Evolutionary conservation across 2,113 vertebrate genomes (phyloP), one percentile per base, ranked within the genome.

Genomic region (Entosphenus tridentatus): DNA sequence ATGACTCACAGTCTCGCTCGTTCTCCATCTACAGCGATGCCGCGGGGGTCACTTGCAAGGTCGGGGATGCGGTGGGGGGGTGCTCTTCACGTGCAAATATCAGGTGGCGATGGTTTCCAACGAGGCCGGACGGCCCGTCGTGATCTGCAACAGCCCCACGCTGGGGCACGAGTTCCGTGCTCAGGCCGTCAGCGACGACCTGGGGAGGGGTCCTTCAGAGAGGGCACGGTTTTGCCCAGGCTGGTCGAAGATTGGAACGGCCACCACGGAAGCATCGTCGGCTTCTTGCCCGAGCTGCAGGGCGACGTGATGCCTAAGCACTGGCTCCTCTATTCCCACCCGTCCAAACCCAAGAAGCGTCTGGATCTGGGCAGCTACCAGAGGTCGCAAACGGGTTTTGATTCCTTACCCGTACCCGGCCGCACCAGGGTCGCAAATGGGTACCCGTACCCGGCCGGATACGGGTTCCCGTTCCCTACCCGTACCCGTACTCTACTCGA

Each of bases 281-380:
- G 69, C 18, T 70, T 70, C 69, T 7, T 1, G 9, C 7, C 2
- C 57, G 39, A 57, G 11, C 12, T 56, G 6, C 6, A 14, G 56
- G 18, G 6, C 11, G 11, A 16, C 11, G 2, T 54, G 9, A 9
- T 7, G 4, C 39, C 21, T 11, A 2, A 12, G 12, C 65, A 39
- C 57, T 70, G 69, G 69, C 69, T 70, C 56, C 11, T 70, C 21
- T 70, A 57, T 11, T 55, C 69, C 9, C 69, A 70, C 18, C 69
- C 69, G 11, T n/a, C 57, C 6, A 59, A 56, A 3, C 54, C 39
- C 8, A 55, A 8, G 10, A 57, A 70, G 39, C 69, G 69, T 14
- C n/a, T 56, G n/a, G 57, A 70, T 59, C 69, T 70, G 18, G 69
- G 57, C 11, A 3, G 59, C 8, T 70, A 14, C 57, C 5, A 21